These are phyloP conservation scores for Bostrychus sinensis DNA, from an alignment of 2,113 vertebrate species.

Conservation along the genomic window DNA sequence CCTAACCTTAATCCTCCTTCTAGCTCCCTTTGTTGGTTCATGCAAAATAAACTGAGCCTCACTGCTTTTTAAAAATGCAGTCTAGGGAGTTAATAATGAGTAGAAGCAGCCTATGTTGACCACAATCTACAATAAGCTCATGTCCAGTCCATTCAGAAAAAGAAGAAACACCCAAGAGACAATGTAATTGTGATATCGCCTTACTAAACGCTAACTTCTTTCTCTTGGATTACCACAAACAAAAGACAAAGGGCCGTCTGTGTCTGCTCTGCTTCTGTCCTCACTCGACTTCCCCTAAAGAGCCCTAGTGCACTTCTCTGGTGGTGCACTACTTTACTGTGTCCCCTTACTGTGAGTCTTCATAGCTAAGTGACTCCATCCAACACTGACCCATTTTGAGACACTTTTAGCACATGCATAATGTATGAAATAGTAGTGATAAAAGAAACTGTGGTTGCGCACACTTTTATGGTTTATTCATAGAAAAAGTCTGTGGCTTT, in stretches of 20 bases:
- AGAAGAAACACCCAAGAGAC: neutral
- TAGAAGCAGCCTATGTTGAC: neutral
- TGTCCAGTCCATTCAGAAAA: neutral
- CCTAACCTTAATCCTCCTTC: neutral
- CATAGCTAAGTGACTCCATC: conserved; percentile 5
- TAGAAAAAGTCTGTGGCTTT: neutral
- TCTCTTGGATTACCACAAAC: neutral
- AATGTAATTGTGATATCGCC: neutral
- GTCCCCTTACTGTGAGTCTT: neutral
- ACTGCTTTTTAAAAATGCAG: neutral
- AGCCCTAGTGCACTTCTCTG: neutral
- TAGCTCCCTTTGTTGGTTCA: neutral
- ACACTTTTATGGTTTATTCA: conserved; percentile 4
- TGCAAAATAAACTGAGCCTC: neutral
- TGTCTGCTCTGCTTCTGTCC: neutral
- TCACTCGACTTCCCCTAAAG: neutral
- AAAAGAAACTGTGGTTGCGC: conserved; percentile 8
- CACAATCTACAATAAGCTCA: neutral
- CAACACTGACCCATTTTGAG: conserved; percentile 4
- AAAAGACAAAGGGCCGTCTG: neutral
- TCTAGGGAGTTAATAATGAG: neutral
- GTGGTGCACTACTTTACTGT: conserved; percentile 4
- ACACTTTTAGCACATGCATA: conserved; percentile 4
- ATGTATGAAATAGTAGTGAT: conserved; percentile 11
- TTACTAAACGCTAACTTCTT: neutral